These are phyloP conservation scores for Hirtodrosophila confusa DNA, from an alignment of 2,888 invertebrate genomes.

Conservation along the genomic window DNA sequence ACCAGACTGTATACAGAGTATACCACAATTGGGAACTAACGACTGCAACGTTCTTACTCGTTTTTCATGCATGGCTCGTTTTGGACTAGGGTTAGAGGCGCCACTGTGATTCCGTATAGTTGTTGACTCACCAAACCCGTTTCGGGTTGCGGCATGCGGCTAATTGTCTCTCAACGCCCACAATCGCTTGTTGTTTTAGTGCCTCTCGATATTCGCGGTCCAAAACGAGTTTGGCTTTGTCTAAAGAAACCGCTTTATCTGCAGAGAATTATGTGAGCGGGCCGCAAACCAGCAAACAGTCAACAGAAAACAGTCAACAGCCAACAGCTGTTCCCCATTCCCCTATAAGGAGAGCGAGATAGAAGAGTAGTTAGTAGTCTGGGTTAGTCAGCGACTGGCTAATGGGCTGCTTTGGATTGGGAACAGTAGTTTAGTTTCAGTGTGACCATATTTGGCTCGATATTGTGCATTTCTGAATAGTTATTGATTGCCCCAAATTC, in stretches of 20 bases:
- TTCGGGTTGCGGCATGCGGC: constrained; percentile 72
- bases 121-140: constrained; percentile 70
- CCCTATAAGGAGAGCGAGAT: constrained; percentile 1
- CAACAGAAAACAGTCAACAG: constrained; percentile 4
- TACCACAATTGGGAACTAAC: too few species aligned
- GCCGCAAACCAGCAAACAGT: constrained; percentile 16
- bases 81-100: constrained; percentile 17
- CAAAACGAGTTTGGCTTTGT: constrained; percentile 47
- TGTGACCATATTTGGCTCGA: constrained; percentile 55
- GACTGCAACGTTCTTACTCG: too few species aligned
- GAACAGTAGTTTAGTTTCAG: constrained; percentile 23
- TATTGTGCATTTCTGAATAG: constrained; percentile 33
- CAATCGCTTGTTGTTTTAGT: constrained; percentile 43
- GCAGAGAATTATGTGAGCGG: constrained; percentile 42
- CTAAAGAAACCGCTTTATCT: constrained; percentile 46
- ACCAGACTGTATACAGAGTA: too few species aligned
- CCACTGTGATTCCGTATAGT: constrained; percentile 23
- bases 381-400: constrained; percentile 19
- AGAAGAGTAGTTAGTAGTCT: constrained; percentile 1
- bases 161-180: constrained; percentile 75
- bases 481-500: constrained; percentile 34
- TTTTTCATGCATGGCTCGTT: too few species aligned
- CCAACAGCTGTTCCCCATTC: constrained; percentile 41
- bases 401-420: constrained; percentile 27
- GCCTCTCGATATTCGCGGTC: constrained; percentile 41